Percentiles rank a stretch among this genome's conserved stretches.
Evolutionary conservation across 2,797 vertebrate species (phyloP).

Genomic region (Spinibarbus caldwelli): DNA sequence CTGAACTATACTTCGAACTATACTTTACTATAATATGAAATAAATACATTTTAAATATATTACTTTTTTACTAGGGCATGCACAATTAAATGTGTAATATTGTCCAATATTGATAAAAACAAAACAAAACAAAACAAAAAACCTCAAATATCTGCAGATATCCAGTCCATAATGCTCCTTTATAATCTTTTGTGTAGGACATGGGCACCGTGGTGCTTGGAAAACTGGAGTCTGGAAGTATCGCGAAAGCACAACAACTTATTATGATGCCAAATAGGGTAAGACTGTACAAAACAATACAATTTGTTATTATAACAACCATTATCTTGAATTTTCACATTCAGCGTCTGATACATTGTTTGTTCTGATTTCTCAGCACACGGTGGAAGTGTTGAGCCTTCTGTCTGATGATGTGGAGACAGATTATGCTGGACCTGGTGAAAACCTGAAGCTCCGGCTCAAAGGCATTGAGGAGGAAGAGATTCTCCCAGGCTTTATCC

Average conservation of each 20-base stretch:
- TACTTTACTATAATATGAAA: too few species aligned
- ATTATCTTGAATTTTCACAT: not conserved
- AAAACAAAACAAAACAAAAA: not conserved
- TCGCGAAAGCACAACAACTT: slow-evolving; percentile 97
- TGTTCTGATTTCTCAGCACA: slow-evolving; percentile 82
- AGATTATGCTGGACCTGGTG: slow-evolving; percentile 90
- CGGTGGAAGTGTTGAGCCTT: slow-evolving; percentile 94
- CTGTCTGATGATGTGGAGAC: slow-evolving; percentile 98
- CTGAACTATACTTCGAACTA: too few species aligned
- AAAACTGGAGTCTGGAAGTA: slow-evolving; percentile 95
- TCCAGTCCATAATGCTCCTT: not conserved
- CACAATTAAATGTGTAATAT: not conserved
- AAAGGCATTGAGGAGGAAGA: slow-evolving; percentile 99
- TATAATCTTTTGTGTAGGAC: slow-evolving; percentile 79
- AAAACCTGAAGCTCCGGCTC: slow-evolving; percentile 96
- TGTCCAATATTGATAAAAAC: not conserved
- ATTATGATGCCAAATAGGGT: slow-evolving; percentile 99
- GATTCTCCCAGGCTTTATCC: slow-evolving; percentile 97
- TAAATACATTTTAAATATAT: too few species aligned
- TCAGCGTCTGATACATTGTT: not conserved
- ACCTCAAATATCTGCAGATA: not conserved
- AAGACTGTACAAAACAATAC: slow-evolving; percentile 58
- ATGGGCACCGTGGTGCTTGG: slow-evolving; percentile 98
- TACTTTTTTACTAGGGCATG: too few species aligned
- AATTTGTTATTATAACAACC: not conserved